A percentile compares a stretch with the other conserved stretches of the same genome.
phyloP scores from a whole-genome alignment of 2,888 invertebrate species.

The Stenchaetothrips biformis region DNA sequence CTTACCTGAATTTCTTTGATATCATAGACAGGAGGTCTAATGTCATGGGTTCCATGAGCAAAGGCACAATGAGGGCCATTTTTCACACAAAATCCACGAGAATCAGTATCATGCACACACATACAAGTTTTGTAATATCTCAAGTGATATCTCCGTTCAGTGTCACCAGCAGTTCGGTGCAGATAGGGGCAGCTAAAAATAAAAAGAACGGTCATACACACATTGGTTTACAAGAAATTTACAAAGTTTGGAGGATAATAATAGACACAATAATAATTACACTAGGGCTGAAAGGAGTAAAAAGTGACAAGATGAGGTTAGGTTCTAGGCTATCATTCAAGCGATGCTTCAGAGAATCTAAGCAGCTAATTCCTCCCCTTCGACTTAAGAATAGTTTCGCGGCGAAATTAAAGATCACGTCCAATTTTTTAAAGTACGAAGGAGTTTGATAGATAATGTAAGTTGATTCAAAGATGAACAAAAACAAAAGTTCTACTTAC shows the following conservation, averaged over 20 bases:
- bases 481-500: conserved; percentile 62
- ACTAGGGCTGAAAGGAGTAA: conserved; percentile 40
- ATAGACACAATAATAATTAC: conserved; percentile 31
- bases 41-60: conserved; percentile 93
- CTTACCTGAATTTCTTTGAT: conserved; percentile 68
- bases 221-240: conserved; percentile 17
- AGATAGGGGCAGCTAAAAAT: conserved; percentile 81
- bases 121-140: conserved; percentile 99
- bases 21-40: conserved; percentile 90
- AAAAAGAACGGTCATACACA: conserved; percentile 26
- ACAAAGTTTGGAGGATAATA: conserved; percentile 22
- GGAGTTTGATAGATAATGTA: neutral
- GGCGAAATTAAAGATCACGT: neutral
- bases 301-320: conserved; percentile 37
- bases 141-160: conserved; percentile 94
- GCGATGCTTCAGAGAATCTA: neutral
- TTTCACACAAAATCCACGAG: conserved; percentile 93
- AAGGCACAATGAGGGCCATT: conserved; percentile 99
- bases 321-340: conserved; percentile 30
- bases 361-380: neutral
- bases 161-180: conserved; percentile 97
- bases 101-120: conserved; percentile 99
- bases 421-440: neutral
- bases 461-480: neutral
- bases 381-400: neutral